phyloP scores from a whole-genome alignment of 53 echinoderm and acorn worm genomes.

The Hippasteria phrygiana region DNA sequence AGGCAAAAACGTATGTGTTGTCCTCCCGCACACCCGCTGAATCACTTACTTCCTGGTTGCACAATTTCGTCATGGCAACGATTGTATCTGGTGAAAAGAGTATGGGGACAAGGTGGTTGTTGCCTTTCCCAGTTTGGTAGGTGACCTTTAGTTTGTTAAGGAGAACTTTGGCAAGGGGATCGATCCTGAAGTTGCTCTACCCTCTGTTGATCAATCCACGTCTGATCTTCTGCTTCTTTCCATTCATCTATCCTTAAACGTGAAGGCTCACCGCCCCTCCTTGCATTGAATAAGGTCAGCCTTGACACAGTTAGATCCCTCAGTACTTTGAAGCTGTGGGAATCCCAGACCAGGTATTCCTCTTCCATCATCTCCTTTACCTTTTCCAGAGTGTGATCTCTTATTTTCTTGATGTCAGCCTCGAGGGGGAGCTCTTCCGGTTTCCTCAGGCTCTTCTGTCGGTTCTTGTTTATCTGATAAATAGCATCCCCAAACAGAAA shows the following conservation, averaged over 20 bases:
- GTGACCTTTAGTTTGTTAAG: conserved; percentile 31
- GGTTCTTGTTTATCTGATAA: conserved; percentile 19
- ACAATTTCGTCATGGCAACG: not conserved
- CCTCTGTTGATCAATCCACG: conserved; percentile 14
- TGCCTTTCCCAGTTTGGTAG: conserved; percentile 53
- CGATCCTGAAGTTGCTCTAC: too few relatives aligned
- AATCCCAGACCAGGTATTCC: too few relatives aligned
- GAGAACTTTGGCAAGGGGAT: too few relatives aligned
- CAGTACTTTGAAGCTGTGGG: not conserved
- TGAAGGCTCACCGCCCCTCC: conserved; percentile 59
- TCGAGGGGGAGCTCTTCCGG: conserved; percentile 29
- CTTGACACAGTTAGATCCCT: conserved; percentile 1
- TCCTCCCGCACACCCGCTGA: not conserved
- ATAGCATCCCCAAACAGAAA: conserved; percentile 42
- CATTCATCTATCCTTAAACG: conserved; percentile 11
- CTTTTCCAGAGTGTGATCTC: conserved; percentile 9
- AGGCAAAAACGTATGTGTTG: not conserved
- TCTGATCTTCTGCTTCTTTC: conserved; percentile 26
- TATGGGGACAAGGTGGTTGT: conserved; percentile 29
- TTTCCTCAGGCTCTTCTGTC: conserved; percentile 18
- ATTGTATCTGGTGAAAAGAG: not conserved
- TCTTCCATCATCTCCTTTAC: not conserved
- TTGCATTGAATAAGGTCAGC: not conserved
- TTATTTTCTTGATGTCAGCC: conserved; percentile 13
- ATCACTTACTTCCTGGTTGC: not conserved